Conservation (phyloP, 2,797 vertebrate species). For the Lophius americanus region DNA sequence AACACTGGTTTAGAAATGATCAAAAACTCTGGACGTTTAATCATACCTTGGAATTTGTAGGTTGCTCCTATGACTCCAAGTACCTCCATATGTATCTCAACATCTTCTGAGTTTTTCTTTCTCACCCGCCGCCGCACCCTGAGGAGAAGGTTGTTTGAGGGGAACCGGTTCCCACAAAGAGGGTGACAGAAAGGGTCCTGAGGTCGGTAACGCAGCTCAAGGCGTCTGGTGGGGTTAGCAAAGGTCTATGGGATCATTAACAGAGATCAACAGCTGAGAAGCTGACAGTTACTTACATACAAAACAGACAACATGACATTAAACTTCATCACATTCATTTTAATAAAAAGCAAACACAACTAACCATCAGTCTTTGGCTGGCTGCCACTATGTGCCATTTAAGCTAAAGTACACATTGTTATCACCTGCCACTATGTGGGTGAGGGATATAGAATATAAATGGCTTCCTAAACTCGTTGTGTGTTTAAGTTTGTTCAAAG, state of each 20-base stretch:
- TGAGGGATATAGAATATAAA: too few species aligned
- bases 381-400: too few species aligned
- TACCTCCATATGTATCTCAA: constrained; percentile 84
- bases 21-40: not conserved
- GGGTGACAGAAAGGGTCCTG: constrained; percentile 94
- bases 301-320: constrained; percentile 1
- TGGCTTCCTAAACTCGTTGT: too few species aligned
- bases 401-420: too few species aligned
- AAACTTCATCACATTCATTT: not conserved
- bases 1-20: not conserved
- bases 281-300: not conserved
- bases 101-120: constrained; percentile 71
- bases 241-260: constrained; percentile 80
- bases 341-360: not conserved
- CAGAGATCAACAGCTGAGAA: not conserved
- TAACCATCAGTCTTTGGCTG: too few species aligned
- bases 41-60: constrained; percentile 95
- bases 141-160: constrained; percentile 91
- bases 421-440: too few species aligned
- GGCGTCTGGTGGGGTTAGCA: constrained; percentile 85
- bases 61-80: constrained; percentile 89
- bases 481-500: too few species aligned
- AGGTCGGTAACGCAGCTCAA: constrained; percentile 93
- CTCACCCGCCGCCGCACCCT: constrained; percentile 80
- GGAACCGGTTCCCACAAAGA: constrained; percentile 90